These are phyloP conservation scores for Trachops cirrhosus DNA, from an alignment of 2,797 vertebrate species.

Conservation along the genomic window DNA sequence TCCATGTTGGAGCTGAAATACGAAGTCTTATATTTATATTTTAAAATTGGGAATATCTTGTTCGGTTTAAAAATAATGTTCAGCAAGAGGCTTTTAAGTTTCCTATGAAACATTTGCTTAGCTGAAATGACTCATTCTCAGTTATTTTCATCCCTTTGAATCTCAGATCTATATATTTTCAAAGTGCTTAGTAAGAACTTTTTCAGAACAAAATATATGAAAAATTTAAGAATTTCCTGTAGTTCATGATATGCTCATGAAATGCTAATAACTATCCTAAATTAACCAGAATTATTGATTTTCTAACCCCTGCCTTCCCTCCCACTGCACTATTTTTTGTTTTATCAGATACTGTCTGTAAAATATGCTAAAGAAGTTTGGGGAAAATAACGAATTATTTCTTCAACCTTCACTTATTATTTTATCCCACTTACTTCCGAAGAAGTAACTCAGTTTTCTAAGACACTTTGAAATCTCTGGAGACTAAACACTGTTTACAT, in stretches of 20 bases:
- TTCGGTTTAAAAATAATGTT: constrained; percentile 71
- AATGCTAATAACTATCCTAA: constrained; percentile 34
- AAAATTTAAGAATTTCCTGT: constrained; percentile 49
- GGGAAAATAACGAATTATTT: neutral
- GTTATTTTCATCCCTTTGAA: constrained; percentile 72
- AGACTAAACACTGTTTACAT: constrained; percentile 23
- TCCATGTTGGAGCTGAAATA: constrained; percentile 40
- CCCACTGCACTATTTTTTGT: neutral
- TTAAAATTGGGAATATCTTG: constrained; percentile 65
- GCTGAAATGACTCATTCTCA: constrained; percentile 61
- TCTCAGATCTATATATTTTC: constrained; percentile 58
- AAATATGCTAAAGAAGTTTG: neutral
- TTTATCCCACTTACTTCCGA: constrained; percentile 36
- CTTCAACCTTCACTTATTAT: constrained; percentile 13
- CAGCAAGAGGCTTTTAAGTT: constrained; percentile 60
- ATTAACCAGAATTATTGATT: constrained; percentile 40
- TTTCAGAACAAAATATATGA: constrained; percentile 62
- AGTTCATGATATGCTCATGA: constrained; percentile 59
- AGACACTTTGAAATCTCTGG: constrained; percentile 32
- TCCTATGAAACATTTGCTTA: constrained; percentile 56
- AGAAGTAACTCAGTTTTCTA: constrained; percentile 57
- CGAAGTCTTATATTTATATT: constrained; percentile 56
- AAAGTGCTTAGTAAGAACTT: constrained; percentile 57
- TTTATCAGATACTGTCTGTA: neutral
- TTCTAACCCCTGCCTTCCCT: neutral